Evolutionary conservation across 2,113 vertebrate species (phyloP), one percentile per base, ranked within the genome.

Genomic region (Ammospiza nelsoni): DNA sequence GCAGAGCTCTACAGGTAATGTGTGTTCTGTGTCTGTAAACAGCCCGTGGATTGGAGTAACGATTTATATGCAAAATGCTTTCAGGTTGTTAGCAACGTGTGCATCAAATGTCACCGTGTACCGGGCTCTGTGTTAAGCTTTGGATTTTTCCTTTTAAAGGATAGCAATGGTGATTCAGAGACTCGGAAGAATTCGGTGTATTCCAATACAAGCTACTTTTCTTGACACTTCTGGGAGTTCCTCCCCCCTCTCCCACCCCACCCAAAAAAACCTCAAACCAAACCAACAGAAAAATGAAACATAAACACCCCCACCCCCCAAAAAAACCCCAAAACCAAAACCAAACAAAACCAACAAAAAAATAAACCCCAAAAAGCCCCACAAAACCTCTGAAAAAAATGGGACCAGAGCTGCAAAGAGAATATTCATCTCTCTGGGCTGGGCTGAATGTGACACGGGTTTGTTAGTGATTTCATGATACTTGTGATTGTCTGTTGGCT

Each of bases 211-310:
- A 28, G 27, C 15, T 80, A 48, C 48, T 17, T 88, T 91, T 74
- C 68, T 88, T 61, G 20, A 75, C 58, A 79, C 21, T 14, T 25
- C 28, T 58, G 43, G 43, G 46, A 85, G 24, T 17, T 51, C 6
- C 16, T 28, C 1, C 10, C 4, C 5, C 5, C 20, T 6, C 9
- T 11, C 5, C 22, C 11, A 6, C 35, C 5, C 9, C 6, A 9
- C 5, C 10, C 9, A n/a, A 78, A 54, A 48, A 46, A 43, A 4
- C 7, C 29, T 19, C 15, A 72, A 69, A 39, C 20, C 14, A 52
- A 51, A 52, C 22, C 46, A 48, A 48, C 6, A 48, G 25, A 51
- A 51, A 25, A 51, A 25, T 14, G 20, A 46, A 46, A 46, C 19
- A 46, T 12, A 41, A 14, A n/a, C 33, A 13, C 22, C 46, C 46